Evolutionary conservation across 2,888 invertebrate species (phyloP).

Genomic region (Atethmia centrago): DNA sequence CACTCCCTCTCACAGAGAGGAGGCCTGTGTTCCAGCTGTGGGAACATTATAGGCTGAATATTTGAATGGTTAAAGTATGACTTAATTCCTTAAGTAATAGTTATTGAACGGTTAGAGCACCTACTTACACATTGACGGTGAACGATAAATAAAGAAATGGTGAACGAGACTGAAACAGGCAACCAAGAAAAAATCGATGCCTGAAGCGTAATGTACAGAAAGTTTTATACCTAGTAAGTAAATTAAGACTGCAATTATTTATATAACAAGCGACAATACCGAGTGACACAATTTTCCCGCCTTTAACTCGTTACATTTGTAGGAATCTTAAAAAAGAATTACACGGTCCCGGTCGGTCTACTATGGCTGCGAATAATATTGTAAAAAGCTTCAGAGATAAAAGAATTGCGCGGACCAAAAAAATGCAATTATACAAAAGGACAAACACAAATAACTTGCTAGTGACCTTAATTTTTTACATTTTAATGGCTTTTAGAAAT

Average conservation of each 20-base stretch:
- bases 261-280: background rate
- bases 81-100: background rate
- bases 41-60: too few relatives aligned
- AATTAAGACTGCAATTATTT: conserved; percentile 15
- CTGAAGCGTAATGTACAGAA: background rate
- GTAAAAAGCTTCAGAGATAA: conserved; percentile 38
- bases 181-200: background rate
- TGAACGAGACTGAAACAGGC: background rate
- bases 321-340: conserved; percentile 9
- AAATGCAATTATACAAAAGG: conserved; percentile 56
- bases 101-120: background rate
- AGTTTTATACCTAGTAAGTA: background rate
- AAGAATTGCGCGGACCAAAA: conserved; percentile 45
- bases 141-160: background rate
- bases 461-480: conserved; percentile 37
- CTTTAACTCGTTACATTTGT: conserved; percentile 22
- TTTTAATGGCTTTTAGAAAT: conserved; percentile 52
- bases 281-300: conserved; percentile 17
- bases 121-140: background rate
- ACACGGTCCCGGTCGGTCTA: conserved; percentile 17
- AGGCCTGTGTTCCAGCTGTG: too few relatives aligned
- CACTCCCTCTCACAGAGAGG: too few relatives aligned
- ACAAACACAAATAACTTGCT: conserved; percentile 50
- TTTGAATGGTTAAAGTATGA: background rate
- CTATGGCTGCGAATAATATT: conserved; percentile 34